phyloP scores from a whole-genome alignment of 2,888 invertebrate genomes.

The Cheilosia pagana region DNA sequence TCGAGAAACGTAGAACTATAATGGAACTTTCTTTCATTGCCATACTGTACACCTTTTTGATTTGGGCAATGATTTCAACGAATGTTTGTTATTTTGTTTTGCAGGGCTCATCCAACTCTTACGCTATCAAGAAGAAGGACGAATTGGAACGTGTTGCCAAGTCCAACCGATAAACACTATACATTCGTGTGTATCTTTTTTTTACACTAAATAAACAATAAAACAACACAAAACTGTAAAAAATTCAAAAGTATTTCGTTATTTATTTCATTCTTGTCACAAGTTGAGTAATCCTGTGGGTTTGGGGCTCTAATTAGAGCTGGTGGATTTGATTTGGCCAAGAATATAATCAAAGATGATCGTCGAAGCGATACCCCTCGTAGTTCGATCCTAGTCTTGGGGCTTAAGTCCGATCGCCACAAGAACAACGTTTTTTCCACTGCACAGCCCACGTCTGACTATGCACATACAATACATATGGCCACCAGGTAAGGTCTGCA shows the following conservation, averaged over 20 bases:
- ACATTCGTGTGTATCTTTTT: conserved; percentile 74
- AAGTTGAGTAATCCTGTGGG: not conserved
- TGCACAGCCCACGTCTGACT: too few relatives aligned
- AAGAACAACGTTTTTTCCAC: too few relatives aligned
- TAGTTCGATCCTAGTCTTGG: too few relatives aligned
- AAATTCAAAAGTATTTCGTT: not conserved
- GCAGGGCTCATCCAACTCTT: conserved; percentile 99
- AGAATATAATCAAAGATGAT: too few relatives aligned
- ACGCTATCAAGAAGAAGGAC: conserved; percentile 99
- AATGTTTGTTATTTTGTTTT: conserved; percentile 70
- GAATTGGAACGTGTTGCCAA: conserved; percentile 99
- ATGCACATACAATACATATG: too few relatives aligned
- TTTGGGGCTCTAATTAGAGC: too few relatives aligned
- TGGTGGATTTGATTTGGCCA: too few relatives aligned
- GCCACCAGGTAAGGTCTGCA: too few relatives aligned
- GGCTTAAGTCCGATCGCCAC: too few relatives aligned
- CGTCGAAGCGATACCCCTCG: too few relatives aligned
- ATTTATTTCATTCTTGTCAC: not conserved
- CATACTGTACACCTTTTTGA: not conserved
- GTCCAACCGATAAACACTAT: conserved; percentile 96
- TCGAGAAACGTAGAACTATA: conserved; percentile 81
- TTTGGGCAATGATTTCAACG: not conserved
- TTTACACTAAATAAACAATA: conserved; percentile 70
- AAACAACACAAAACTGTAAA: conserved; percentile 36
- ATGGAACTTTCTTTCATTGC: not conserved